These are phyloP conservation scores for Turdus rufiventris DNA, from an alignment of 2,113 vertebrate genomes.

Conservation along the genomic window DNA sequence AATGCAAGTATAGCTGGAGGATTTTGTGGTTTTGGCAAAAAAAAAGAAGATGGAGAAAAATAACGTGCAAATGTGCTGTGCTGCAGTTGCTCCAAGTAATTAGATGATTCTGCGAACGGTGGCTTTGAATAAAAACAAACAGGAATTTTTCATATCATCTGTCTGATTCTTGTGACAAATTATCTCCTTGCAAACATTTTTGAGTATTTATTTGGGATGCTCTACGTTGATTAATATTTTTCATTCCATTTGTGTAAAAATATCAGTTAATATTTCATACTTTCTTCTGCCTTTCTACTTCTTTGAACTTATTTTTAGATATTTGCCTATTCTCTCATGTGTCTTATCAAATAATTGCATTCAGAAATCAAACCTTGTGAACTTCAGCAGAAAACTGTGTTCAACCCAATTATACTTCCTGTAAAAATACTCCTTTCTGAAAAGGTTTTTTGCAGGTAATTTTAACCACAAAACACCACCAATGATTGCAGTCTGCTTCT, in stretches of 20 bases:
- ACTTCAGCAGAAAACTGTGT: not conserved
- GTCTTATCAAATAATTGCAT: constrained; percentile 60
- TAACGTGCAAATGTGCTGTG: not conserved
- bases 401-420: constrained; percentile 49
- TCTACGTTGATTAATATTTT: constrained; percentile 44
- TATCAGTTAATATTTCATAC: constrained; percentile 65
- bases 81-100: constrained; percentile 14
- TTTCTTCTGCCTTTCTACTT: constrained; percentile 36
- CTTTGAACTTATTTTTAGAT: constrained; percentile 70
- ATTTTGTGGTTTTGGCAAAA: not conserved
- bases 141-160: constrained; percentile 35
- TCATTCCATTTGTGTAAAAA: constrained; percentile 49
- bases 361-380: constrained; percentile 49
- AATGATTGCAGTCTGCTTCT: constrained; percentile 56
- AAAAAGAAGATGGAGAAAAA: not conserved
- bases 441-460: constrained; percentile 8
- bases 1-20: not conserved
- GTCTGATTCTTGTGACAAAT: constrained; percentile 53
- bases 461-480: constrained; percentile 63
- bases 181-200: constrained; percentile 45
- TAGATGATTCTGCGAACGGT: not conserved
- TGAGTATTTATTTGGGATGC: constrained; percentile 27
- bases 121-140: constrained; percentile 37
- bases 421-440: constrained; percentile 47
- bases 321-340: constrained; percentile 47